A percentile compares a stretch with the other conserved stretches of the same genome.
Conservation (phyloP, 2,888 invertebrate species). For the Subacronicta megacephala region DNA sequence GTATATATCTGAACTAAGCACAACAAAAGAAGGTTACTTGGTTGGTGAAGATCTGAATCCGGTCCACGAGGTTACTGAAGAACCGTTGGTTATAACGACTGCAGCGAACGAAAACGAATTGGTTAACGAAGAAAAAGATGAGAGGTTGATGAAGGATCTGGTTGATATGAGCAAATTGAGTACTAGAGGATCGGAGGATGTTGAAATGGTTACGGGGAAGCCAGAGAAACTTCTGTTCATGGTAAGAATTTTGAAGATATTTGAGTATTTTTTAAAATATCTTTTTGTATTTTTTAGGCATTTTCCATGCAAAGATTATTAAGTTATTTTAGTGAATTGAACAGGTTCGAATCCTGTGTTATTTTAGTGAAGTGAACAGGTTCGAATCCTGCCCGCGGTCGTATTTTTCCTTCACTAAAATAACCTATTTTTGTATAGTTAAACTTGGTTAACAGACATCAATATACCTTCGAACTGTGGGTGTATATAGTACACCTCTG, state of each 20-base stretch:
- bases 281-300: no score
- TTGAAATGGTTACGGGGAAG: conserved; percentile 64
- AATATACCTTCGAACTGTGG: no score
- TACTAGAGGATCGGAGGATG: conserved; percentile 65
- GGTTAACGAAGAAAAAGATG: conserved; percentile 37
- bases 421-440: no score
- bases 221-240: conserved; percentile 25
- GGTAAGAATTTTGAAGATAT: conserved; percentile 51
- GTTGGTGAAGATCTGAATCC: conserved; percentile 35
- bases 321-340: no score
- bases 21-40: conserved; percentile 51
- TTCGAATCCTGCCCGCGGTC: no score
- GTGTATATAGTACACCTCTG: no score
- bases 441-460: no score
- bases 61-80: conserved; percentile 8
- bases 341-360: no score
- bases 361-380: no score
- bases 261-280: no score
- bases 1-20: conserved; percentile 15
- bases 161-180: conserved; percentile 70
- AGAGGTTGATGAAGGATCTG: conserved; percentile 66
- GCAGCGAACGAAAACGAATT: conserved; percentile 33
- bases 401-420: no score
- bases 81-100: conserved; percentile 33
- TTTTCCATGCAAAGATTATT: no score